These are phyloP conservation scores for Aromia moschata DNA, from an alignment of 2,888 invertebrate species.

Conservation along the genomic window DNA sequence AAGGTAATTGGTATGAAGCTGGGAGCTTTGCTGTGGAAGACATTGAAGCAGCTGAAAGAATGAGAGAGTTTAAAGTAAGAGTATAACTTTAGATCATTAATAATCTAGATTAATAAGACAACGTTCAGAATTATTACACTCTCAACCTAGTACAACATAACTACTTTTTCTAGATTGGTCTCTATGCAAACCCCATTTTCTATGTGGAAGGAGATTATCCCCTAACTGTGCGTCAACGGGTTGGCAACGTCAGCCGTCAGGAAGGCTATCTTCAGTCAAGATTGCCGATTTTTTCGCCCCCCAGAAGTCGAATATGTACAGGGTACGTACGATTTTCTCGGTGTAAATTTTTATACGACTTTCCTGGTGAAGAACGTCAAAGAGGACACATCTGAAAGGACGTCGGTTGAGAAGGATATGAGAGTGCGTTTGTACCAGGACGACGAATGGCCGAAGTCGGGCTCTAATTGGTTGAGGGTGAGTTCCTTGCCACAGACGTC, in stretches of 20 bases:
- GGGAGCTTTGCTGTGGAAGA: constrained; percentile 66
- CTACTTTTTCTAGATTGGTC: background rate
- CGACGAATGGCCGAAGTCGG: constrained; percentile 67
- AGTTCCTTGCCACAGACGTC: no score
- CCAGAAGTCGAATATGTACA: constrained; percentile 15
- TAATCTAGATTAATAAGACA: no score
- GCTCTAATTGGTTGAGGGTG: constrained; percentile 41
- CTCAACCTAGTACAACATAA: background rate
- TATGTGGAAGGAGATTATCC: constrained; percentile 48
- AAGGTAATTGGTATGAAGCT: constrained; percentile 72
- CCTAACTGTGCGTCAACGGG: constrained; percentile 38
- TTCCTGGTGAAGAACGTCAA: constrained; percentile 35
- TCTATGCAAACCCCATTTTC: constrained; percentile 42
- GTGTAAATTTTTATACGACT: constrained; percentile 41
- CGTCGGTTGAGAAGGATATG: constrained; percentile 71
- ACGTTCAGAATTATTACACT: no score
- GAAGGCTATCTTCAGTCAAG: constrained; percentile 44
- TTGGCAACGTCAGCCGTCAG: constrained; percentile 37
- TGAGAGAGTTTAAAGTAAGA: constrained; percentile 66
- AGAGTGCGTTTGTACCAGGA: constrained; percentile 68
- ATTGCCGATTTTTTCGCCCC: constrained; percentile 37
- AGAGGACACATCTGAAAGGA: constrained; percentile 49
- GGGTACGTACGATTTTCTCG: constrained; percentile 44
- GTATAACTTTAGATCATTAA: no score
- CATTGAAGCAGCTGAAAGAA: constrained; percentile 68